Percentiles rank a stretch among this genome's conserved stretches.
Evolutionary conservation across 2,888 invertebrate genomes (phyloP).

Genomic region (Dicyrtoma fusca): DNA sequence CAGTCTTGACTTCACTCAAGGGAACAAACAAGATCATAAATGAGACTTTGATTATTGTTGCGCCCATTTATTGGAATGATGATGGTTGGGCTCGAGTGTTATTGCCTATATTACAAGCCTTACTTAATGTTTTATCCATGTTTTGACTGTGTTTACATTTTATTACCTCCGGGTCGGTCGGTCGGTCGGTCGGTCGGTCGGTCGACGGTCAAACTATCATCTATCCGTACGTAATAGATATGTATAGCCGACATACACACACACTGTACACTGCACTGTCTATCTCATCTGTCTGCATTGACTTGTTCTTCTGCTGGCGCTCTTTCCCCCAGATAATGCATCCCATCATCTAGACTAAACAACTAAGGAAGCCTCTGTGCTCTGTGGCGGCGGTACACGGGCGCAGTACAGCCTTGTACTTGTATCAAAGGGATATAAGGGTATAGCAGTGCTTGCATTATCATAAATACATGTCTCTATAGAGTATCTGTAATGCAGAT

Average conservation of each 20-base stretch:
- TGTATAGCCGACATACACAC: no score
- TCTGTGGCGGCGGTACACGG: no score
- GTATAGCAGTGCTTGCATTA: background rate
- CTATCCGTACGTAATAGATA: no score
- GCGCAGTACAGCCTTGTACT: background rate
- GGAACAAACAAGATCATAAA: slow-evolving; percentile 31
- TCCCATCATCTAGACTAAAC: no score
- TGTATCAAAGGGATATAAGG: no score
- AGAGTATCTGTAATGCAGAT: background rate
- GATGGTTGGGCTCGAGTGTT: slow-evolving; percentile 9
- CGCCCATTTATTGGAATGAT: slow-evolving; percentile 24
- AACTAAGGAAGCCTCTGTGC: no score
- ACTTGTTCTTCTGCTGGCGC: no score
- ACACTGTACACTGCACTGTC: no score
- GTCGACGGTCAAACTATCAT: no score
- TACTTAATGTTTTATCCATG: slow-evolving; percentile 18
- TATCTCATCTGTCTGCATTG: no score
- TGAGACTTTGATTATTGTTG: slow-evolving; percentile 27
- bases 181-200: background rate
- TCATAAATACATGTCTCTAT: background rate
- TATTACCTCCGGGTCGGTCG: slow-evolving; percentile 9
- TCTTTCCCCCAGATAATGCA: no score
- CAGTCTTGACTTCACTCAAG: background rate
- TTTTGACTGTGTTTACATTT: slow-evolving; percentile 27
- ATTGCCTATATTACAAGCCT: slow-evolving; percentile 16